These are phyloP conservation scores for Heterohyrax brucei DNA, from an alignment of 2,797 vertebrate species.

Conservation along the genomic window DNA sequence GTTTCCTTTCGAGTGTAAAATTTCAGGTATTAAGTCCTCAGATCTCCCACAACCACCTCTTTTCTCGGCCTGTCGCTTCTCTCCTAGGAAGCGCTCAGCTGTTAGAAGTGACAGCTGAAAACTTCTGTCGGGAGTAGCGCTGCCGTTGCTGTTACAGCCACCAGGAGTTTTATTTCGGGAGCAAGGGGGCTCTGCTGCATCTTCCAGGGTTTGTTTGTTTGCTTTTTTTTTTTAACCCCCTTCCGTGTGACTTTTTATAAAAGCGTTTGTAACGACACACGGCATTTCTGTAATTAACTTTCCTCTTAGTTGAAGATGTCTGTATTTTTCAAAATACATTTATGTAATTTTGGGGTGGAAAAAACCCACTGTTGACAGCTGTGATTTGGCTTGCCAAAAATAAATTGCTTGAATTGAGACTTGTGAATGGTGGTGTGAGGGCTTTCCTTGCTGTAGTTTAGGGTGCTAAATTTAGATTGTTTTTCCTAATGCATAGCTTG, in stretches of 20 bases:
- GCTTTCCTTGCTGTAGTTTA: constrained; percentile 78
- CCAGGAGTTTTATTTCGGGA: constrained; percentile 87
- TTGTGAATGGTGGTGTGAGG: constrained; percentile 86
- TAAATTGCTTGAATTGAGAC: constrained; percentile 81
- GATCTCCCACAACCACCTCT: constrained; percentile 81
- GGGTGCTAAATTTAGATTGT: constrained; percentile 79
- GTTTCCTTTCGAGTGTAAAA: constrained; percentile 70
- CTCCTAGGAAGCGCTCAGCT: constrained; percentile 87
- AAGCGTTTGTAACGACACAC: constrained; percentile 77
- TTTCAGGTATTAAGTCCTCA: constrained; percentile 50
- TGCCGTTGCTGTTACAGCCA: constrained; percentile 83
- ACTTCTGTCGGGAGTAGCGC: constrained; percentile 87
- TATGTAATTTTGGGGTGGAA: constrained; percentile 79
- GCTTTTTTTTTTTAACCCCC: constrained; percentile 77
- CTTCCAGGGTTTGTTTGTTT: constrained; percentile 86
- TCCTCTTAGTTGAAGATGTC: constrained; percentile 69
- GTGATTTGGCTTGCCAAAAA: constrained; percentile 84
- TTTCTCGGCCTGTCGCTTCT: constrained; percentile 85
- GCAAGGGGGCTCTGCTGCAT: constrained; percentile 86
- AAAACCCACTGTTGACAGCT: constrained; percentile 82
- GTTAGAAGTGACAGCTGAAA: constrained; percentile 89
- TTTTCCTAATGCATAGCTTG: constrained; percentile 67
- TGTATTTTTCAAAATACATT: constrained; percentile 78
- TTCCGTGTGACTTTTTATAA: constrained; percentile 74
- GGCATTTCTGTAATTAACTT: constrained; percentile 78